Evolutionary conservation across 1,140 invertebrate genomes (phyloP), one percentile per base, ranked within the genome.

Genomic region (Lethocerus indicus): DNA sequence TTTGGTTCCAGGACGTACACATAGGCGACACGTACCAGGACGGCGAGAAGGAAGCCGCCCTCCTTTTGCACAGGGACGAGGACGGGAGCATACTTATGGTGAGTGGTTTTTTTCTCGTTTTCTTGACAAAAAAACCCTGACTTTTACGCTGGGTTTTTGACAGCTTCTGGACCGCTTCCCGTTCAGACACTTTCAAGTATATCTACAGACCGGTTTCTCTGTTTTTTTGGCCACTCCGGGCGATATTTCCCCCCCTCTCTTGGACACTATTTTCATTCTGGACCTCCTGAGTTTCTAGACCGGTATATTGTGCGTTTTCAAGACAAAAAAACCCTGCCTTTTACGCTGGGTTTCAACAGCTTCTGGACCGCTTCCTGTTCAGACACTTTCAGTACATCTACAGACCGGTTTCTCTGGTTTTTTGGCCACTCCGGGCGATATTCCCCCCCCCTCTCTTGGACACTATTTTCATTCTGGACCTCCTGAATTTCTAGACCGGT

Each of bases 1-100:
- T 47, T 41, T 46, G 3, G 43, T 58, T 56, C 16, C 45, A 60
- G 60, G 56, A 58, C 32, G 47, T 24, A 47, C 51, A 56, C 18
- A 72, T 89, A 49, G 87, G 87, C 24, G 80, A 87, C 48, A 73
- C 85, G 18, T 92, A 87, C 66, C 87, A 92, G 61, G 87, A 92
- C 64, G 74, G 81, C 53, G 66, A 72, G 20, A 89, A 84, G 59
- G 78, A 85, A 68, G 87, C 87, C 20, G 87, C 87, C 9, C 73
- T 92, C 59, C 67, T 90, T 35, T 73, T 89, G 59, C 75, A 86
- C 58, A 74, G 74, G 59, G 82, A 83, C 61, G 65, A 74, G 57
- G 79, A 79, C 65, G 85, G 83, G 47, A 76, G 79, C 65, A 67
- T 89, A 53, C 71, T 87, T 59, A 76, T 90, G 78, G 87, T 90